Evolutionary conservation across 1,140 invertebrate genomes (phyloP), one percentile per base, ranked within the genome.

Genomic region (Ceratosolen fusciceps): DNA sequence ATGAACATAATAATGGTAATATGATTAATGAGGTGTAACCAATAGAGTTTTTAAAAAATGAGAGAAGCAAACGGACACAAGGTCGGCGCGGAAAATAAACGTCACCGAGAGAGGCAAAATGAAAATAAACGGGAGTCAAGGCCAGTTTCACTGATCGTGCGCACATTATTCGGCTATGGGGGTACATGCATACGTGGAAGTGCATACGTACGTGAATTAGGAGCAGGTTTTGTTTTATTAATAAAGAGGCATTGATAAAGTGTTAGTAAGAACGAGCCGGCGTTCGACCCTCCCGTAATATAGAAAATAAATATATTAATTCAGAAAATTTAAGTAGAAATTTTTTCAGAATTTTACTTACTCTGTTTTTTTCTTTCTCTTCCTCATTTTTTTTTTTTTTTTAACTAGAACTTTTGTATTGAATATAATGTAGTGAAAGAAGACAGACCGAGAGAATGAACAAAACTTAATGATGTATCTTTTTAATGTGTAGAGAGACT

Each of bases 91-190:
- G 29, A 19, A 62, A 58, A 78, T n/a, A n/a, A n/a, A n/a, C n/a
- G 68, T 72, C 34, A 56, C 39, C 19, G 56, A 67, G 47, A 24
- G 47, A 67, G 67, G 39, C 60, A 43, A 75, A 76, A 80, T 37
- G 37, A 75, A 80, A 76, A 73, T 37, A 76, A 80, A 80, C 39
- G 79, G 79, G 79, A 80, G 79, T 80, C 74, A 80, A 80, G 79
- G 79, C 79, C 79, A 80, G 79, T 80, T 58, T 80, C 76, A 72
- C 65, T 68, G 62, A 80, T 80, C 47, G 79, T 77, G 79, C 79
- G 74, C 79, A 76, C 79, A 80, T 75, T 80, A 65, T 77, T 80
- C 67, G 79, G 79, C 65, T 72, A 71, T 75, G 58, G 72, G n/a
- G 72, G 70, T 72, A 75, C 21, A 79, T 74, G 54, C n/a, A n/a